phyloP scores from a whole-genome alignment of 2,797 vertebrate genomes.

The Cephalopachus bancanus region DNA sequence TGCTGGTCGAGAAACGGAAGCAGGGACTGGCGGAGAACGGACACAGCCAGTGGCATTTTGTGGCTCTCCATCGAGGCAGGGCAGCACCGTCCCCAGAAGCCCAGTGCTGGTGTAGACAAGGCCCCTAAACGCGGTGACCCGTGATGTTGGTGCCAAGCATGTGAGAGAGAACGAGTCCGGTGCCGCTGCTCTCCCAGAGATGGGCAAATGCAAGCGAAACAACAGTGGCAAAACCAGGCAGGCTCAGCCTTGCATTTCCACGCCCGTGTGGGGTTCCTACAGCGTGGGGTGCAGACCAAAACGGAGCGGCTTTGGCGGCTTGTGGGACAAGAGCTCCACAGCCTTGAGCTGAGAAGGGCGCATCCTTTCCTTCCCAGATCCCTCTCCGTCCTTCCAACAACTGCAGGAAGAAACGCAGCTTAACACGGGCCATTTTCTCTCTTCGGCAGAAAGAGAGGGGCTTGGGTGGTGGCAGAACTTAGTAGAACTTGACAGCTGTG shows the following conservation, averaged over 20 bases:
- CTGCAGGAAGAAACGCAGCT: not conserved
- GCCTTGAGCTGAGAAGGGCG: conserved; percentile 47
- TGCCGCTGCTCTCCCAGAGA: not conserved
- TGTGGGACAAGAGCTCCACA: not conserved
- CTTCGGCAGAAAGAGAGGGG: not conserved
- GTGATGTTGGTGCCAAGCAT: not conserved
- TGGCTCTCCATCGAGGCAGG: not conserved
- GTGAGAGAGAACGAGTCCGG: not conserved
- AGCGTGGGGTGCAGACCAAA: not conserved
- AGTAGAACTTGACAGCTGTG: conserved; percentile 44
- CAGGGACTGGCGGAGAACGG: conserved; percentile 23
- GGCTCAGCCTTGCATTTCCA: not conserved
- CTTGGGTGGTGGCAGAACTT: not conserved
- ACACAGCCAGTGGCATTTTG: not conserved
- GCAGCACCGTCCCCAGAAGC: not conserved
- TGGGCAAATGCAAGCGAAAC: conserved; percentile 26
- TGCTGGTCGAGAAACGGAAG: conserved; percentile 40
- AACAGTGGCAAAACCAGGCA: not conserved
- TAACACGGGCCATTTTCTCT: conserved; percentile 4
- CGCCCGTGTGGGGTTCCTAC: not conserved
- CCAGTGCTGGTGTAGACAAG: not conserved
- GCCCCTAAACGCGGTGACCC: not conserved
- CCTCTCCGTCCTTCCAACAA: conserved; percentile 39
- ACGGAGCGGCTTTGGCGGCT: not conserved
- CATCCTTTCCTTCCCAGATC: conserved; percentile 4